Conservation (phyloP, 2,797 vertebrate genomes). For the Siniperca scherzeri region DNA sequence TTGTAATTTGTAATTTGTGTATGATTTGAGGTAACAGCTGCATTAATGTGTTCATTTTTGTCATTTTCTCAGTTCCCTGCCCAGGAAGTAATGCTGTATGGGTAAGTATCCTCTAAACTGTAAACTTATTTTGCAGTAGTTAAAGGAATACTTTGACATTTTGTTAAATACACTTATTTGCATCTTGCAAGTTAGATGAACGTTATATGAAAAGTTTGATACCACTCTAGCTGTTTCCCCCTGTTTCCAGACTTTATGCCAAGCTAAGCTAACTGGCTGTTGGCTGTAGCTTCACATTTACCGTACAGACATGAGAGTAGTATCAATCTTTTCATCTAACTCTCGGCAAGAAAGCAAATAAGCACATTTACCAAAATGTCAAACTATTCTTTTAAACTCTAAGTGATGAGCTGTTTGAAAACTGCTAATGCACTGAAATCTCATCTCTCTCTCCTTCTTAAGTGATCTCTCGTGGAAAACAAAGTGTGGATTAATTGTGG, state of each 20-base stretch:
- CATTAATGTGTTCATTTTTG: conserved; percentile 34
- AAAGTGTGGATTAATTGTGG: conserved; percentile 79
- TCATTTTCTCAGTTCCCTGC: conserved; percentile 89
- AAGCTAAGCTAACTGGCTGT: background rate
- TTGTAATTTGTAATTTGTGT: background rate
- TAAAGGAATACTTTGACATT: background rate
- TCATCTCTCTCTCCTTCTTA: conserved; percentile 57
- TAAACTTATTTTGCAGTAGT: background rate
- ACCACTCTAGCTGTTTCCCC: background rate
- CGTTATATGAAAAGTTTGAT: background rate
- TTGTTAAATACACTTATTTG: background rate
- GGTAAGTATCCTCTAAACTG: conserved; percentile 81
- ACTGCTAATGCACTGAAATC: conserved; percentile 7
- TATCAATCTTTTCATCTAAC: background rate
- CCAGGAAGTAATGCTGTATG: conserved; percentile 90
- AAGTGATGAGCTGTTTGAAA: conserved; percentile 1
- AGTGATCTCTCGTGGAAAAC: conserved; percentile 92
- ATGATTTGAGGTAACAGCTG: background rate
- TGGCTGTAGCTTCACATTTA: background rate
- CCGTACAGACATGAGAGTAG: background rate
- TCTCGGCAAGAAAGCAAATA: background rate
- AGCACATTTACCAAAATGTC: background rate
- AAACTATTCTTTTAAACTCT: background rate
- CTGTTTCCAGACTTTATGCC: background rate
- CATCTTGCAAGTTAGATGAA: background rate